These are phyloP conservation scores for Hyaena hyaena DNA, from an alignment of 2,113 vertebrate species.

Conservation along the genomic window DNA sequence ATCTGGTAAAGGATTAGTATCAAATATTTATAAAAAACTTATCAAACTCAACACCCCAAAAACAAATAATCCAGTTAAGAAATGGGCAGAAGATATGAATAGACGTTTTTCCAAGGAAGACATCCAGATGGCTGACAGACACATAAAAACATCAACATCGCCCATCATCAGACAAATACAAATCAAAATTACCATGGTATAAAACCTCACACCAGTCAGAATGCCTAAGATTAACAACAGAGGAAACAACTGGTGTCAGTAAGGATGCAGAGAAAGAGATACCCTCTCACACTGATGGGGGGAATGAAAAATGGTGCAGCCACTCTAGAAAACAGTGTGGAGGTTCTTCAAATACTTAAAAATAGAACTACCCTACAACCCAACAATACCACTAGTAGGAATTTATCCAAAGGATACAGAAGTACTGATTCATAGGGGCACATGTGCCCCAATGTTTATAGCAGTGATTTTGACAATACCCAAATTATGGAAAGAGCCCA, in stretches of 20 bases:
- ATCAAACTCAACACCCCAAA: neutral
- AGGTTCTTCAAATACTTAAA: neutral
- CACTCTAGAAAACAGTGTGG: neutral
- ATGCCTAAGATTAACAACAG: neutral
- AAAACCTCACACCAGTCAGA: neutral
- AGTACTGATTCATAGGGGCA: neutral
- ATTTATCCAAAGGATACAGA: neutral
- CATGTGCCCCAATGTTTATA: neutral
- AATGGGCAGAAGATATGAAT: neutral
- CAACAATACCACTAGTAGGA: neutral
- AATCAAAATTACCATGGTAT: neutral
- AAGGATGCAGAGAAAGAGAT: neutral
- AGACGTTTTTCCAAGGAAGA: neutral
- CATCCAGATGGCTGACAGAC: neutral
- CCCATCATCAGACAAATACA: neutral
- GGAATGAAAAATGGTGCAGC: neutral
- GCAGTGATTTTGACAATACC: neutral
- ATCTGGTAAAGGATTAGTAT: neutral
- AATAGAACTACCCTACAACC: neutral
- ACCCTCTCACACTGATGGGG: neutral
- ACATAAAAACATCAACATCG: neutral
- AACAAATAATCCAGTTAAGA: neutral
- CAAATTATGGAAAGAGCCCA: neutral
- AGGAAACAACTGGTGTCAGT: neutral
- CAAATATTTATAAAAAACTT: neutral